A percentile compares a stretch with the other conserved stretches of the same genome.
phyloP scores from a whole-genome alignment of 1,140 invertebrate genomes.

The Heliconius eleuchia region DNA sequence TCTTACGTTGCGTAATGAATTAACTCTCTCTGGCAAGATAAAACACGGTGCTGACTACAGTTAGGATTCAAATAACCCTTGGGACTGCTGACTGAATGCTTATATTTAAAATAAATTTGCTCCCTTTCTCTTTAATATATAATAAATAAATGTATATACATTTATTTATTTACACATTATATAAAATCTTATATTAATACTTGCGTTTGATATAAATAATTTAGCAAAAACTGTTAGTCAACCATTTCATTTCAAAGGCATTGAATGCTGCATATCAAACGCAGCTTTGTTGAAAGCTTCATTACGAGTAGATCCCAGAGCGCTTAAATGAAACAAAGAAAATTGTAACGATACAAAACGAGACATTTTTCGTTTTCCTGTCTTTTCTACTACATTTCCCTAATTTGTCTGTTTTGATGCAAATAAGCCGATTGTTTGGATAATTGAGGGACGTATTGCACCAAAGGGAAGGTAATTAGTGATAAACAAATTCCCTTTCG shows the following conservation, averaged over 20 bases:
- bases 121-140: too few species aligned
- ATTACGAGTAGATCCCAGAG: neutral
- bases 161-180: too few species aligned
- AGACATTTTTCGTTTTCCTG: conserved; percentile 1
- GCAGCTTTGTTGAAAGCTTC: neutral
- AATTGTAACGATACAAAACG: conserved; percentile 20
- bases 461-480: conserved; percentile 24
- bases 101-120: too few species aligned
- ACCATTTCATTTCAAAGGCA: neutral
- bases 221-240: neutral
- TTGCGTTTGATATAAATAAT: neutral
- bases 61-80: too few species aligned
- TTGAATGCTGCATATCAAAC: neutral
- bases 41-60: too few species aligned
- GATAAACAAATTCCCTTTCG: conserved; percentile 26
- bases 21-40: too few species aligned
- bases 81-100: too few species aligned
- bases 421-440: conserved; percentile 22
- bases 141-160: too few species aligned
- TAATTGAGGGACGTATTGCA: conserved; percentile 24
- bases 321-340: conserved; percentile 18
- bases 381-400: conserved; percentile 10
- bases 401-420: conserved; percentile 23
- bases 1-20: too few species aligned
- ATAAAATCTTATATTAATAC: neutral